These are phyloP conservation scores for Hybos culiciformis DNA, from an alignment of 2,888 invertebrate genomes.

Conservation along the genomic window DNA sequence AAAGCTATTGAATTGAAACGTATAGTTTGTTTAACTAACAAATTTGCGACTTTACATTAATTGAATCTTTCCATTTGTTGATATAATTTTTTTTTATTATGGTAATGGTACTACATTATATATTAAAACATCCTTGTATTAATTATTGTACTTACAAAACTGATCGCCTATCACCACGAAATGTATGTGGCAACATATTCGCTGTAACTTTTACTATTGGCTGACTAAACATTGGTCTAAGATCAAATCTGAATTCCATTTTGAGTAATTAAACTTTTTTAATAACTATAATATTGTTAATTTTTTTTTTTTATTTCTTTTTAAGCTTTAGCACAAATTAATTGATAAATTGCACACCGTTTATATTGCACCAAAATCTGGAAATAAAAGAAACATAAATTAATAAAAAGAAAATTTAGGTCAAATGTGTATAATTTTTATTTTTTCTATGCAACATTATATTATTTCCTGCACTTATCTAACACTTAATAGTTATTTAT, in stretches of 20 bases:
- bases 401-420: too few relatives aligned
- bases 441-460: too few relatives aligned
- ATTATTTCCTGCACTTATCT: too few relatives aligned
- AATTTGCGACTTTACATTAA: too few relatives aligned
- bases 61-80: too few relatives aligned
- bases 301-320: neutral
- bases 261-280: constrained; percentile 16
- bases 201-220: constrained; percentile 39
- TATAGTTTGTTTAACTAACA: too few relatives aligned
- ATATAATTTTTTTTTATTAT: too few relatives aligned
- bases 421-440: too few relatives aligned
- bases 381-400: too few relatives aligned
- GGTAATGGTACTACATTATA: neutral
- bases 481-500: too few relatives aligned
- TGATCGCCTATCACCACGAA: constrained; percentile 39
- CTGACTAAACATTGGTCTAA: constrained; percentile 39
- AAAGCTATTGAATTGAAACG: too few relatives aligned
- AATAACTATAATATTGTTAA: neutral
- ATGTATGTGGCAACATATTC: constrained; percentile 40
- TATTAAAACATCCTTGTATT: neutral
- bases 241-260: constrained; percentile 44
- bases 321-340: neutral
- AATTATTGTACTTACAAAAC: constrained; percentile 32
- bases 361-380: neutral
- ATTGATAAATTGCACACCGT: too few relatives aligned